These are phyloP conservation scores for Martes martes DNA, from an alignment of 2,113 vertebrate species.

Conservation along the genomic window DNA sequence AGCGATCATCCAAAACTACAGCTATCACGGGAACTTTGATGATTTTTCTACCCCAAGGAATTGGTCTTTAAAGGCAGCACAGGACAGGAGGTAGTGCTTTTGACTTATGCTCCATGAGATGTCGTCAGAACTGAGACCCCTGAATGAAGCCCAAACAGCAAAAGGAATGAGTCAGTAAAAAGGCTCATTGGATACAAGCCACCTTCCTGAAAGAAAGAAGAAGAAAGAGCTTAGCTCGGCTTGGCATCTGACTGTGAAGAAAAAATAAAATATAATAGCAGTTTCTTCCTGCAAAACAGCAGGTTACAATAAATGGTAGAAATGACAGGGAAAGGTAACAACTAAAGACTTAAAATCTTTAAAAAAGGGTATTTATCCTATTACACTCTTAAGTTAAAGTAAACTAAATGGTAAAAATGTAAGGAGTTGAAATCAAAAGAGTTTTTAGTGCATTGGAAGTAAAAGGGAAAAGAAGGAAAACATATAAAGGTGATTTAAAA, in stretches of 20 bases:
- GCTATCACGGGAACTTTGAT: background rate
- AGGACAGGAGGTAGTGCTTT: background rate
- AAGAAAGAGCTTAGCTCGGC: background rate
- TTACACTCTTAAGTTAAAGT: background rate
- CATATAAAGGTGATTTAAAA: background rate
- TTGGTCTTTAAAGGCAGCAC: background rate
- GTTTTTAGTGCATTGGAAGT: background rate
- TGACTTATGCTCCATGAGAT: background rate
- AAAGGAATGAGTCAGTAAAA: background rate
- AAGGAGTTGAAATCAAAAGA: constrained; percentile 12
- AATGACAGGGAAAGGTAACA: background rate
- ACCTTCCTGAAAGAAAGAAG: background rate
- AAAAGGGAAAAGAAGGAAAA: background rate
- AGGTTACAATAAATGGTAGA: background rate
- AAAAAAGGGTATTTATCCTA: background rate
- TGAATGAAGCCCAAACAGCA: background rate
- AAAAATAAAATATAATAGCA: background rate
- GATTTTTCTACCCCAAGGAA: background rate
- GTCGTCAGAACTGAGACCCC: background rate
- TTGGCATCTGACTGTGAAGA: background rate
- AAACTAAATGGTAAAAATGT: background rate
- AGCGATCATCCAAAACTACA: background rate
- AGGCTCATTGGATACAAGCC: background rate
- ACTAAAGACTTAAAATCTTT: background rate
- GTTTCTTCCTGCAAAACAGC: background rate